phyloP scores from a whole-genome alignment of 2,888 invertebrate genomes.

The Athalia rosae region DNA sequence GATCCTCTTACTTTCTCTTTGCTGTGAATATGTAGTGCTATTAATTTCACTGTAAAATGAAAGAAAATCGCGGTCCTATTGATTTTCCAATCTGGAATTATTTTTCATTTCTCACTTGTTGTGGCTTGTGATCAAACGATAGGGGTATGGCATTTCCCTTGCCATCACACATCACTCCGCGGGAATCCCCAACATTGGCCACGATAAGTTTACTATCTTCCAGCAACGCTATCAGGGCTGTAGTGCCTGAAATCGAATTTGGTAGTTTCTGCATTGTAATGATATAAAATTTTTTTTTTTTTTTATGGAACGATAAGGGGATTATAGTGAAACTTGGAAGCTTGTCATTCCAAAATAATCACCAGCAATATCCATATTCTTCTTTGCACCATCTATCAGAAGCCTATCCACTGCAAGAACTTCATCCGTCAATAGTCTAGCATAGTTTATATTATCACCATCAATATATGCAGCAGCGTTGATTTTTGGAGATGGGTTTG shows the following conservation, averaged over 20 bases:
- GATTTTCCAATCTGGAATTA: neutral
- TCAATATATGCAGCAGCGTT: slow-evolving; percentile 80
- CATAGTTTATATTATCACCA: slow-evolving; percentile 86
- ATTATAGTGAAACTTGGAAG: neutral
- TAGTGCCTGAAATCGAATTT: slow-evolving; percentile 81
- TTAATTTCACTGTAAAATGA: slow-evolving; percentile 3
- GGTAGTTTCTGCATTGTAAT: neutral
- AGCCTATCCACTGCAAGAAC: slow-evolving; percentile 89
- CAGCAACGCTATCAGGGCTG: slow-evolving; percentile 91
- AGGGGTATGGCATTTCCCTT: slow-evolving; percentile 93
- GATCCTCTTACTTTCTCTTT: slow-evolving; percentile 92
- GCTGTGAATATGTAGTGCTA: slow-evolving; percentile 74
- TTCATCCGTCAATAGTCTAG: slow-evolving; percentile 89
- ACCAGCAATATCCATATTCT: slow-evolving; percentile 80
- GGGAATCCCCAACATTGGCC: slow-evolving; percentile 97
- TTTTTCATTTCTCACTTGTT: slow-evolving; percentile 78
- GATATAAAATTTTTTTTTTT: neutral
- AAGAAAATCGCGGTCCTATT: slow-evolving; percentile 1
- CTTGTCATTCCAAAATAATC: slow-evolving; percentile 48
- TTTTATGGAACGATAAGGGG: neutral
- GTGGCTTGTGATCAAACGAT: slow-evolving; percentile 97
- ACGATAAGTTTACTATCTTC: slow-evolving; percentile 89
- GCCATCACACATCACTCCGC: slow-evolving; percentile 96
- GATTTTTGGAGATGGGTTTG: slow-evolving; percentile 60
- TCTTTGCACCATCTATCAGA: slow-evolving; percentile 88